These are phyloP conservation scores for Chrosomus eos DNA, from an alignment of 2,797 vertebrate genomes.

Conservation along the genomic window DNA sequence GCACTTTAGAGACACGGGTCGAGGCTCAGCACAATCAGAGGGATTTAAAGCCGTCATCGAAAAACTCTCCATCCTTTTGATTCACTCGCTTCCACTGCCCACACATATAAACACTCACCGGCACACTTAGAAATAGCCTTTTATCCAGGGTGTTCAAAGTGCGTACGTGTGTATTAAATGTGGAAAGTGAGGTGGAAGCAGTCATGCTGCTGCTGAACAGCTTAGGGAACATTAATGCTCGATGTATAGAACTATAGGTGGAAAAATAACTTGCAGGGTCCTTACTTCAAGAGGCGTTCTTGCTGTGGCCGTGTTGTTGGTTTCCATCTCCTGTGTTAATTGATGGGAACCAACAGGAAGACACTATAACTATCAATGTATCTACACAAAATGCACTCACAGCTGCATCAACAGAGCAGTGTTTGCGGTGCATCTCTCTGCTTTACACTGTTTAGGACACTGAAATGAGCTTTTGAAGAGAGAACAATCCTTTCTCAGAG, in stretches of 20 bases:
- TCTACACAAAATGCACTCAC: conserved; percentile 1
- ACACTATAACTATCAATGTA: background rate
- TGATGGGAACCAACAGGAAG: conserved; percentile 12
- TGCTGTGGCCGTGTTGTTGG: background rate
- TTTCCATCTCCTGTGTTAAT: background rate
- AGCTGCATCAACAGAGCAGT: conserved; percentile 26
- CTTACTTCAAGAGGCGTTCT: background rate
- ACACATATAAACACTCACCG: conserved; percentile 26
- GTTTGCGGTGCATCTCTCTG: conserved; percentile 33
- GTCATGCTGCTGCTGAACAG: background rate
- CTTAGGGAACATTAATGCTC: background rate
- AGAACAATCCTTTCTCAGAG: conserved; percentile 49
- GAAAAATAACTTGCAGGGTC: conserved; percentile 16
- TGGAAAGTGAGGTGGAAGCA: background rate
- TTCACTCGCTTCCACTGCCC: conserved; percentile 16
- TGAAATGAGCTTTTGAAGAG: conserved; percentile 47
- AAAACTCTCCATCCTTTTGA: conserved; percentile 38
- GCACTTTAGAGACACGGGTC: conserved; percentile 25
- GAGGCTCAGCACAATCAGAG: conserved; percentile 28
- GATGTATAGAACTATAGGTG: conserved; percentile 29
- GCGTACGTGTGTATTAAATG: background rate
- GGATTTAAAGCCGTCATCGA: conserved; percentile 37
- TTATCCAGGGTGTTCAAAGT: conserved; percentile 31
- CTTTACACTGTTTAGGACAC: conserved; percentile 26
- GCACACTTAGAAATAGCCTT: conserved; percentile 32